phyloP scores from a whole-genome alignment of 1,140 invertebrate species.

The Propsilocerus akamusi region DNA sequence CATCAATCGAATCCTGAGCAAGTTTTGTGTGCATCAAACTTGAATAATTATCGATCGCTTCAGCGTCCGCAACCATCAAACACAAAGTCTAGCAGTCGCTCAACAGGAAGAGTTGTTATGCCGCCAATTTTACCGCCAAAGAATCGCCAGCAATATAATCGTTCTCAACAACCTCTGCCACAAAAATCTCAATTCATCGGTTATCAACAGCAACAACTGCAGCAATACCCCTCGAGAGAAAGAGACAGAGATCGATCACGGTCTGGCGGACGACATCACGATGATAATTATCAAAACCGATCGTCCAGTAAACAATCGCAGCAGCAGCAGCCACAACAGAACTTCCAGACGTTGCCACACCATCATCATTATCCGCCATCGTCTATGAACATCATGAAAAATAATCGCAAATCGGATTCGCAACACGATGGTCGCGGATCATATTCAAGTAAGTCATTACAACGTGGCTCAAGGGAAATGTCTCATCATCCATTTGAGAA shows the following conservation, averaged over 20 bases:
- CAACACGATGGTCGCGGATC: too few species aligned
- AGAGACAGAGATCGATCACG: not conserved
- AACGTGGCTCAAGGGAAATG: not conserved
- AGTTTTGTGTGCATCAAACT: constrained; percentile 19
- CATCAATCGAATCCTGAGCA: constrained; percentile 16
- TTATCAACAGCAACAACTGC: constrained; percentile 12
- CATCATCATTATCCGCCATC: not conserved
- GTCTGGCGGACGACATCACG: constrained; percentile 9
- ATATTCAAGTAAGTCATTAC: too few species aligned
- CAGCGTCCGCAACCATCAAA: constrained; percentile 13
- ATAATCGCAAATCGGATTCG: not conserved
- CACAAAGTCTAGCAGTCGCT: constrained; percentile 5
- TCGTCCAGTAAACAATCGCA: constrained; percentile 12
- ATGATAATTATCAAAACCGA: constrained; percentile 12
- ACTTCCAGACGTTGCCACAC: constrained; percentile 7
- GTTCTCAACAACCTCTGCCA: constrained; percentile 15
- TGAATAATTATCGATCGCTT: constrained; percentile 19
- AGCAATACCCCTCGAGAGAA: constrained; percentile 11
- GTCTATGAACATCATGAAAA: not conserved
- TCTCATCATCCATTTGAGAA: not conserved
- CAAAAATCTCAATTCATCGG: constrained; percentile 12
- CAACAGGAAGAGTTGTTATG: constrained; percentile 12
- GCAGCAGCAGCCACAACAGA: constrained; percentile 15
- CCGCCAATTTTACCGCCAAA: constrained; percentile 22
- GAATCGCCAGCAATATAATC: constrained; percentile 19